Percentiles rank a stretch among this genome's conserved stretches.
phyloP scores from a whole-genome alignment of 1,140 invertebrate genomes.

The Sminthurinus signatus region DNA sequence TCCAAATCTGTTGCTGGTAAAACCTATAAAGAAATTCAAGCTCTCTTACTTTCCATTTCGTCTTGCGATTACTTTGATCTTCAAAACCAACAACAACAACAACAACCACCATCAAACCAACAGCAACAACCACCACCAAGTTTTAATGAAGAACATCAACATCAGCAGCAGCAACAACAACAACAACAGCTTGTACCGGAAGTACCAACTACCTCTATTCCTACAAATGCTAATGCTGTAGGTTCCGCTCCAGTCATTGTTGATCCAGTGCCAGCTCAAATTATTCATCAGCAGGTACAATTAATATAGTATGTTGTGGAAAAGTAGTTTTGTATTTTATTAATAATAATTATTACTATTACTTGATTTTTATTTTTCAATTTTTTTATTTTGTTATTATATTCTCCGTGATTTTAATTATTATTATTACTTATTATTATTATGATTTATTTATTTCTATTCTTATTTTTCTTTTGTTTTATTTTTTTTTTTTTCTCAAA shows the following conservation, averaged over 20 bases:
- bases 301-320: not conserved
- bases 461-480: no score
- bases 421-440: no score
- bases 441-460: no score
- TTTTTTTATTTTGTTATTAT: no score
- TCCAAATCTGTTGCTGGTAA: constrained; percentile 12
- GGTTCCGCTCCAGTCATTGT: constrained; percentile 5
- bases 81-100: not conserved
- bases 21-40: not conserved
- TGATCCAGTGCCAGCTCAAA: constrained; percentile 16
- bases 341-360: no score
- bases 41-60: constrained; percentile 12
- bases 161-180: not conserved
- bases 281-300: constrained; percentile 6
- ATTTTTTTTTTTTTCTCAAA: no score
- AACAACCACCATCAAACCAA: no score
- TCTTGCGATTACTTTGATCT: constrained; percentile 15
- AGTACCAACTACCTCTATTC: no score
- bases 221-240: not conserved
- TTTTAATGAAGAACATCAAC: no score
- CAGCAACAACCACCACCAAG: not conserved
- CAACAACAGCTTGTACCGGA: not conserved
- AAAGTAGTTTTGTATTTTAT: no score
- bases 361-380: no score
- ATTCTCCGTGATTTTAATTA: no score